These are phyloP conservation scores for Drosophila parabipectinata DNA, from an alignment of 1,140 invertebrate genomes.

Conservation along the genomic window DNA sequence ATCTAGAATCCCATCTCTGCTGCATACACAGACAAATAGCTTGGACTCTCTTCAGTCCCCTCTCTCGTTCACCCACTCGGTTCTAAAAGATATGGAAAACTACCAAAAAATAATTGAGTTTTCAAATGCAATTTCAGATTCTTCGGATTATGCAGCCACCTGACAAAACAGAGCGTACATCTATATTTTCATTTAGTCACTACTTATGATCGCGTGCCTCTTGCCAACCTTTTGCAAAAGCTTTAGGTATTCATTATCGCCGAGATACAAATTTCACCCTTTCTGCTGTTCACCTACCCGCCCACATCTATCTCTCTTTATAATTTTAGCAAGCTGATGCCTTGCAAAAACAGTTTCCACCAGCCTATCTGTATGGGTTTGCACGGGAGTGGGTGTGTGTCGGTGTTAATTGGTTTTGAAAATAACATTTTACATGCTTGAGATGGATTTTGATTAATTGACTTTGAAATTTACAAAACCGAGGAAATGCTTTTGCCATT, in stretches of 20 bases:
- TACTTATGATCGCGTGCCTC: slow-evolving; percentile 20
- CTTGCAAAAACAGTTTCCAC: slow-evolving; percentile 20
- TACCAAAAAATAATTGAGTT: slow-evolving; percentile 50
- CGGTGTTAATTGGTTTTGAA: slow-evolving; percentile 36
- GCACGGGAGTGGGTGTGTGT: slow-evolving; percentile 23
- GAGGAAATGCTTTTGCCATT: neutral
- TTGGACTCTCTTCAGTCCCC: slow-evolving; percentile 10
- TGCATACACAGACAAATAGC: slow-evolving; percentile 35
- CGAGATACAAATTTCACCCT: slow-evolving; percentile 24
- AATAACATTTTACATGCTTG: slow-evolving; percentile 28
- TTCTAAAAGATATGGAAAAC: slow-evolving; percentile 49
- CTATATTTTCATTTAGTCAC: slow-evolving; percentile 9
- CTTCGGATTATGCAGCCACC: slow-evolving; percentile 30
- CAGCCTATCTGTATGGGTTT: slow-evolving; percentile 26
- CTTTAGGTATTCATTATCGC: slow-evolving; percentile 17
- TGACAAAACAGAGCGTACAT: slow-evolving; percentile 20
- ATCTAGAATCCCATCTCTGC: neutral
- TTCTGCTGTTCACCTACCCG: neutral
- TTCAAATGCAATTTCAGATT: slow-evolving; percentile 35
- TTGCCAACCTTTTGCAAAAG: slow-evolving; percentile 8
- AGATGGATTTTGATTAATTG: slow-evolving; percentile 34
- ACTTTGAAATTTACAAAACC: slow-evolving; percentile 8
- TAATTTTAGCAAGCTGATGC: slow-evolving; percentile 23
- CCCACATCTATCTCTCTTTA: slow-evolving; percentile 8
- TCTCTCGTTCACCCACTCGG: slow-evolving; percentile 9